Evolutionary conservation across 2,888 invertebrate genomes (phyloP).

Genomic region (Cosmia pyralina): DNA sequence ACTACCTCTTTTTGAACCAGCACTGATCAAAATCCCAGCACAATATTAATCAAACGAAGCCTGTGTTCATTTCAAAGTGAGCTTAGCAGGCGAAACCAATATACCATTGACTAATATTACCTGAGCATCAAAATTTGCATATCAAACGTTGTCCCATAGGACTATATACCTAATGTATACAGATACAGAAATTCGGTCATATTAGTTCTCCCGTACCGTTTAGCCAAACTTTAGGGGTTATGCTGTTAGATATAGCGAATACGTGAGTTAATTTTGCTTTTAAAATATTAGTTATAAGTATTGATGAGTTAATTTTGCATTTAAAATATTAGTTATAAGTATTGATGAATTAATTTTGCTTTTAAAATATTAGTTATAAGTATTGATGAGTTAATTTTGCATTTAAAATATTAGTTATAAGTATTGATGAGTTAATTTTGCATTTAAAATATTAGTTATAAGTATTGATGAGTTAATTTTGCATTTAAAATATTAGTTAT

Average conservation of each 20-base stretch:
- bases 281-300: background rate
- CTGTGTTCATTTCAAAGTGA: conserved; percentile 58
- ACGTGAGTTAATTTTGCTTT: background rate
- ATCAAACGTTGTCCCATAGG: conserved; percentile 79
- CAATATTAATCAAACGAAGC: conserved; percentile 62
- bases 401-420: no score
- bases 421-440: no score
- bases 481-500: no score
- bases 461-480: no score
- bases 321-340: background rate
- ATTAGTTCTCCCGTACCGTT: conserved; percentile 75
- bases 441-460: no score
- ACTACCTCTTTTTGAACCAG: conserved; percentile 8
- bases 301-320: no score
- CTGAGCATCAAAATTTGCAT: conserved; percentile 85
- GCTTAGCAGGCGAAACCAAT: conserved; percentile 77
- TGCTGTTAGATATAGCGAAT: conserved; percentile 51
- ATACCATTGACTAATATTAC: conserved; percentile 83
- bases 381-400: no score
- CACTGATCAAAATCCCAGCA: conserved; percentile 45
- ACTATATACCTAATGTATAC: conserved; percentile 73
- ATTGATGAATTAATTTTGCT: no score
- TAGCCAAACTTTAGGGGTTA: conserved; percentile 58
- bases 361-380: no score
- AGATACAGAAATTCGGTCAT: conserved; percentile 79